phyloP scores from a whole-genome alignment of 2,888 invertebrate species.

The Hoplodrina ambigua region DNA sequence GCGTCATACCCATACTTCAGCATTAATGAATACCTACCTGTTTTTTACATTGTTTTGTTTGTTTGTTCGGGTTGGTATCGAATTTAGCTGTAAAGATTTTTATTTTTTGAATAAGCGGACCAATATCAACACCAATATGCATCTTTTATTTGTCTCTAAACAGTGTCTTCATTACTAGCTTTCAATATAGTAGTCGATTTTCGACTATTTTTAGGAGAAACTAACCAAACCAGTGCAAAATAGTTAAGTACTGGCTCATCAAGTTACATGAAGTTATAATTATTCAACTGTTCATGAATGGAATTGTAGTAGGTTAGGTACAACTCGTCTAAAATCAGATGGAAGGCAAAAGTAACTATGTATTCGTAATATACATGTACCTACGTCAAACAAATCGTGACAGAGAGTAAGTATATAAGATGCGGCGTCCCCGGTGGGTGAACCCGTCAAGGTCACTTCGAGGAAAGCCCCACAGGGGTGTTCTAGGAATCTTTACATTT shows the following conservation, averaged over 20 bases:
- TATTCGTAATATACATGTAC: slow-evolving; percentile 58
- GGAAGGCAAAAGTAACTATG: slow-evolving; percentile 58
- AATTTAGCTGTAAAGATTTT: slow-evolving; percentile 1
- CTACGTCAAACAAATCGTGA: slow-evolving; percentile 69
- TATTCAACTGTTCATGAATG: slow-evolving; percentile 66
- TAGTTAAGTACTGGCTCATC: slow-evolving; percentile 30
- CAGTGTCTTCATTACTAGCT: background rate
- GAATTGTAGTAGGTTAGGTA: slow-evolving; percentile 55
- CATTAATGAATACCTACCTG: background rate
- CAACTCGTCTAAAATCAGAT: slow-evolving; percentile 59
- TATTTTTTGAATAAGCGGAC: slow-evolving; percentile 6
- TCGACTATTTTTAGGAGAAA: background rate
- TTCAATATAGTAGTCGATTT: background rate
- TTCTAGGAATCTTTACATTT: slow-evolving; percentile 76
- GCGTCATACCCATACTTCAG: slow-evolving; percentile 17
- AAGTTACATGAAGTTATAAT: slow-evolving; percentile 55
- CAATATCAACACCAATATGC: slow-evolving; percentile 4
- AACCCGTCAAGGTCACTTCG: slow-evolving; percentile 80
- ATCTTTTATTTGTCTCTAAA: background rate
- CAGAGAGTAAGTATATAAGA: slow-evolving; percentile 79
- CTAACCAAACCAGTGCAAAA: background rate
- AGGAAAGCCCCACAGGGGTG: slow-evolving; percentile 78
- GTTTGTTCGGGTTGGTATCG: slow-evolving; percentile 16
- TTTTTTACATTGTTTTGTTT: slow-evolving; percentile 7
- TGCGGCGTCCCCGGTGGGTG: slow-evolving; percentile 77